A percentile compares a stretch with the other conserved stretches of the same genome.
phyloP scores from a whole-genome alignment of 1,140 invertebrate genomes.

The Phenacoccus solenopsis region DNA sequence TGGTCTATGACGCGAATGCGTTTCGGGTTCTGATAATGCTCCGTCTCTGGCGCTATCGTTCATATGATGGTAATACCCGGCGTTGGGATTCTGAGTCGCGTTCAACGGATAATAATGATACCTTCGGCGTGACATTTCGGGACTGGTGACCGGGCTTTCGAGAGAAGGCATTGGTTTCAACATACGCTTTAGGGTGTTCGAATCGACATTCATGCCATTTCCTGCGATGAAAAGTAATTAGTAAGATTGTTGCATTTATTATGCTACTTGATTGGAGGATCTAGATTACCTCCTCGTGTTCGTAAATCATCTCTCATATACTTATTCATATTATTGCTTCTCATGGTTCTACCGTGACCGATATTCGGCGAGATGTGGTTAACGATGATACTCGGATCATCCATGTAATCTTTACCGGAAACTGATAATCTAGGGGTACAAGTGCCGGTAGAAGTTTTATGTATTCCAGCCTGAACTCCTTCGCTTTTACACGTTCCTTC shows the following conservation, averaged over 20 bases:
- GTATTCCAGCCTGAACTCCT: conserved; percentile 62
- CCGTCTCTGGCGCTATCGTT: conserved; percentile 40
- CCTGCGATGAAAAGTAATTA: neutral
- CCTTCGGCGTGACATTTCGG: conserved; percentile 67
- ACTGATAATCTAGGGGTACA: conserved; percentile 26
- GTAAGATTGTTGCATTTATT: no score
- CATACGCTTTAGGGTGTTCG: conserved; percentile 83
- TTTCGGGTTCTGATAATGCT: conserved; percentile 40
- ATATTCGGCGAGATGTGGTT: neutral
- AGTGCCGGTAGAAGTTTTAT: conserved; percentile 30
- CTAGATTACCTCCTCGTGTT: conserved; percentile 17
- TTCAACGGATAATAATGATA: conserved; percentile 4
- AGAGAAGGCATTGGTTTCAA: conserved; percentile 79
- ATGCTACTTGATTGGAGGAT: no score
- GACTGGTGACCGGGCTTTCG: conserved; percentile 74
- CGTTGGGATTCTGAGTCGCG: neutral
- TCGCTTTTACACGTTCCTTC: conserved; percentile 51
- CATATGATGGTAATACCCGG: conserved; percentile 34
- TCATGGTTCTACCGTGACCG: neutral
- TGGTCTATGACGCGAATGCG: conserved; percentile 35
- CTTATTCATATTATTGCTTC: conserved; percentile 26
- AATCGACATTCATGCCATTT: conserved; percentile 45
- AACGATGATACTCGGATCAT: conserved; percentile 34
- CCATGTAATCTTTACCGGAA: conserved; percentile 8
- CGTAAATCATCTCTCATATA: conserved; percentile 23